Conservation (phyloP, 2,113 vertebrate genomes). For the Dipodomys stephensi region DNA sequence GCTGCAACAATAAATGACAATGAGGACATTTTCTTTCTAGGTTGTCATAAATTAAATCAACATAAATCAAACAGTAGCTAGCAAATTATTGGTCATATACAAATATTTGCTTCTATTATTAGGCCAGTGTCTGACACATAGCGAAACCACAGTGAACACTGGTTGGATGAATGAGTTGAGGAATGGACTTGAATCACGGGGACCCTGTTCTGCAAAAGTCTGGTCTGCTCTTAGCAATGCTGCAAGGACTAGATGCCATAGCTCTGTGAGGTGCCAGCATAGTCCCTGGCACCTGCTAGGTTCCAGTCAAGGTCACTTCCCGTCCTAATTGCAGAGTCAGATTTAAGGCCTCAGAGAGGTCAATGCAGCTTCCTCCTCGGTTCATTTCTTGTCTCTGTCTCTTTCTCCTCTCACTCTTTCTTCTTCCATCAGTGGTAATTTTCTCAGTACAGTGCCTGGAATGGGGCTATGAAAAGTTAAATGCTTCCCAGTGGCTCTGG, state of each 20-base stretch:
- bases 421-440: not conserved
- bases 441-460: conserved; percentile 14
- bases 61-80: not conserved
- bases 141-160: not conserved
- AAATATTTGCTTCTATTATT: not conserved
- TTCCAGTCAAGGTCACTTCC: fast-evolving
- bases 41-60: not conserved
- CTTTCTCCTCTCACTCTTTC: too few species aligned
- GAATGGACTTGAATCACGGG: not conserved
- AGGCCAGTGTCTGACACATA: not conserved
- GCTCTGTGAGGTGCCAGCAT: not conserved
- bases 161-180: not conserved
- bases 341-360: not conserved
- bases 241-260: not conserved
- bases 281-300: fast-evolving
- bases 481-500: not conserved
- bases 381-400: not conserved
- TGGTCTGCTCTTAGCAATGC: not conserved
- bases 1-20: not conserved
- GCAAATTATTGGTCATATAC: not conserved
- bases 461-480: not conserved
- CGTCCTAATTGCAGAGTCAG: not conserved
- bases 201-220: not conserved
- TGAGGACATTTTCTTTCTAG: not conserved
- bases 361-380: not conserved